phyloP scores from a whole-genome alignment of 2,113 vertebrate species.

The Hippocampus comes region DNA sequence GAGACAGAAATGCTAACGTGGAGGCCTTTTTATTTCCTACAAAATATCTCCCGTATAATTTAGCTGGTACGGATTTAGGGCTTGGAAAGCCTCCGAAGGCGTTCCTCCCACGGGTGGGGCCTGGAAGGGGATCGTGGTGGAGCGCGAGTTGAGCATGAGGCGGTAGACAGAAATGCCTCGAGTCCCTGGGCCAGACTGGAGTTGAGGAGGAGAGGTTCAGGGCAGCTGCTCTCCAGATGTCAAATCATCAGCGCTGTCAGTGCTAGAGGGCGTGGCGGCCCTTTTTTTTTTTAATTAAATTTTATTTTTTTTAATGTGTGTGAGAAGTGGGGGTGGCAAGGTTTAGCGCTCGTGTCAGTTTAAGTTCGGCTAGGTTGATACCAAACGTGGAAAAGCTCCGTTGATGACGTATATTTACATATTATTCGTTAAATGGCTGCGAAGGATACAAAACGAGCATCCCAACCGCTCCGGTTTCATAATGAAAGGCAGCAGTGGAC shows the following conservation, averaged over 20 bases:
- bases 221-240: conserved; percentile 68
- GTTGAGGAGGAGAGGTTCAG: conserved; percentile 46
- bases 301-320: background rate
- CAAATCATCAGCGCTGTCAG: conserved; percentile 33
- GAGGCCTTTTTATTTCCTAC: conserved; percentile 31
- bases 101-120: conserved; percentile 58
- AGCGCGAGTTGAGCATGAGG: conserved; percentile 46
- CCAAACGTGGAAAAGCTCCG: conserved; percentile 21
- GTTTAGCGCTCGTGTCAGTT: too few relatives aligned
- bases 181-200: conserved; percentile 41
- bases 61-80: conserved; percentile 58
- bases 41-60: conserved; percentile 64
- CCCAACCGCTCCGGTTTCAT: conserved; percentile 32
- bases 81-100: conserved; percentile 51
- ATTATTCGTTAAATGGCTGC: conserved; percentile 25
- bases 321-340: background rate
- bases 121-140: conserved; percentile 44
- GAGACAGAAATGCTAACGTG: conserved; percentile 27
- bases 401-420: too few relatives aligned
- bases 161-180: conserved; percentile 54
- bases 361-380: background rate
- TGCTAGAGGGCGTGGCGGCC: conserved; percentile 10
- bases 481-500: conserved; percentile 49
- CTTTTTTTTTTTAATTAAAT: too few relatives aligned
- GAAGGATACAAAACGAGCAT: conserved; percentile 57